A percentile compares a stretch with the other conserved stretches of the same genome.
phyloP scores from a whole-genome alignment of 1,140 invertebrate genomes.

The Cydia pomonella region DNA sequence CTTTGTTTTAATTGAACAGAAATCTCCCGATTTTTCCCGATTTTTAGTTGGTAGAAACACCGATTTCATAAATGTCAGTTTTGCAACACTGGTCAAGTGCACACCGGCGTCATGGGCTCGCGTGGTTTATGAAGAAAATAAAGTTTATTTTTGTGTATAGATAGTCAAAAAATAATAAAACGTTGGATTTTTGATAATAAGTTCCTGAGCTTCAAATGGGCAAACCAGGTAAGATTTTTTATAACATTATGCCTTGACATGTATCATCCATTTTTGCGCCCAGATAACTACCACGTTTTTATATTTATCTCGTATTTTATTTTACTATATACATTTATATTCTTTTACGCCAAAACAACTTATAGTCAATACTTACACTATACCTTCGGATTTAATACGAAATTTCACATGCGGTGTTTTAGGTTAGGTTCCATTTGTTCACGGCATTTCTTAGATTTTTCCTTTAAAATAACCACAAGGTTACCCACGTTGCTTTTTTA shows the following conservation, averaged over 20 bases:
- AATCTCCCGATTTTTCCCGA: too few species aligned
- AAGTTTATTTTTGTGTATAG: conserved; percentile 63
- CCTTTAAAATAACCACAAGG: neutral
- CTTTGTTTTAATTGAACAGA: too few species aligned
- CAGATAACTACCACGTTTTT: conserved; percentile 32
- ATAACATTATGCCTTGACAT: neutral
- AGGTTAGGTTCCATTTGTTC: neutral
- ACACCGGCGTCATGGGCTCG: conserved; percentile 59
- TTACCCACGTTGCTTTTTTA: neutral
- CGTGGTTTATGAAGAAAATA: conserved; percentile 52
- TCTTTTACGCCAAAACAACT: neutral
- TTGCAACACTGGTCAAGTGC: too few species aligned
- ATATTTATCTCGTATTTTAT: neutral
- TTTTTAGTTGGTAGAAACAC: too few species aligned
- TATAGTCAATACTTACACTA: neutral
- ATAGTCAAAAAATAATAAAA: conserved; percentile 43
- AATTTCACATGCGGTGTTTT: neutral
- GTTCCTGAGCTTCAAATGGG: conserved; percentile 53
- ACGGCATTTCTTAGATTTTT: neutral
- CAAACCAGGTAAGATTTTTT: conserved; percentile 64
- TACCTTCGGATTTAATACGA: neutral
- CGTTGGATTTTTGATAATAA: conserved; percentile 6
- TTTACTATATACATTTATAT: neutral
- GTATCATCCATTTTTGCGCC: neutral
- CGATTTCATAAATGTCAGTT: too few species aligned